Base-by-base conservation (phyloP, 2,113 vertebrate genomes). In the Gopherus evgoodei region DNA sequence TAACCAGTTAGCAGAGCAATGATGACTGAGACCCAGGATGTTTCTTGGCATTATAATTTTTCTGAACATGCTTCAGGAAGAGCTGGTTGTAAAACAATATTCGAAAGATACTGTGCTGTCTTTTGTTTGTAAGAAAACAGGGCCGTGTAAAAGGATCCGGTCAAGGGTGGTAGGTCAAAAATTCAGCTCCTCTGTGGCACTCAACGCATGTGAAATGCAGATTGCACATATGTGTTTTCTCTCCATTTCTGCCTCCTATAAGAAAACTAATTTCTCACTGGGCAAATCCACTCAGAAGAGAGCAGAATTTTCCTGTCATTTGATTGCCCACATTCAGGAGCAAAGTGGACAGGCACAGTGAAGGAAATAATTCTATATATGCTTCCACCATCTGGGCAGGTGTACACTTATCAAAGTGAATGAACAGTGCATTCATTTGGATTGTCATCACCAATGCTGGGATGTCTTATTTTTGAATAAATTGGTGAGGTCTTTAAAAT, bases 341-440 rank as follows among this genome's bases (percentile, higher is more conserved):
- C 27, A 1, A 38, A 12, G 72, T 54, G 35, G 69, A 11, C 38
- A 3, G 54, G 1, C 8, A 31, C 38, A 16, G 49, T 0, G 57
- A 35, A 24, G 1, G 0, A 10, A 1, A 47, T 80, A 49, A 7
- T 2, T 1, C 2, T 5, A 12, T 76, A 47, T 12, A 27, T 44
- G 42, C 11, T 76, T 76, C 42, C 12, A 14, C 17, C 35, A 38
- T 38, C 65, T 69, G 65, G 35, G 65, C 17, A 17, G 38, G 35
- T 22, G 3, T 21, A 17, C 65, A 17, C 35, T 69, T 19, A 38
- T 10, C 35, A 69, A n/a, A 69, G 1, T 1, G 25, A 22, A 24
- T 27, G 47, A 44, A 47, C 75, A 12, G 25, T 75, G 22, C n/a
- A 12, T 44, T 75, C n/a, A 44, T 75, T 75, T 75, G n/a, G 38